A percentile compares a stretch with the other conserved stretches of the same genome.
Evolutionary conservation across 2,888 invertebrate genomes (phyloP).

Genomic region (Corbicula japonica): DNA sequence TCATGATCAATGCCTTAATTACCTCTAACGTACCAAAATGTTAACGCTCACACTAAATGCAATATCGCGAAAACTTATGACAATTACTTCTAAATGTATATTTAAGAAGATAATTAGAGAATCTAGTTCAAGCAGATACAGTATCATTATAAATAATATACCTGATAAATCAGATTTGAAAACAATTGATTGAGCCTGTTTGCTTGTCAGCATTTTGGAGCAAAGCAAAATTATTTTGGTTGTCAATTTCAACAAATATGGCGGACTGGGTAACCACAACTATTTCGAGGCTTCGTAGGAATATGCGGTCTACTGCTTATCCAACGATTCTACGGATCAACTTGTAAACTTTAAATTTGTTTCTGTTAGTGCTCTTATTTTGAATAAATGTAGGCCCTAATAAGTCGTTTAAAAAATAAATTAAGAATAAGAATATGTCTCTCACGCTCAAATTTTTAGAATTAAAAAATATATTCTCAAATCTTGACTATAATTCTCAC

Average conservation of each 20-base stretch:
- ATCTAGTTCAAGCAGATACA: neutral
- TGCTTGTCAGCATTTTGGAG: slow-evolving; percentile 54
- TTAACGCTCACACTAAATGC: neutral
- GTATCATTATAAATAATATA: neutral
- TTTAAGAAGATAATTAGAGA: neutral
- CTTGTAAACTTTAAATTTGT: too few species aligned
- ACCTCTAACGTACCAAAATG: neutral
- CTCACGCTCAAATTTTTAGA: too few species aligned
- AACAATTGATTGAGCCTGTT: slow-evolving; percentile 58
- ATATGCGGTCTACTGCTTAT: too few species aligned
- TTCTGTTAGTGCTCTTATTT: too few species aligned
- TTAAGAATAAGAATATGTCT: too few species aligned
- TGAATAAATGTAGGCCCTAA: too few species aligned
- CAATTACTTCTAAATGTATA: neutral
- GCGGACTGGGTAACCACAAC: slow-evolving; percentile 54
- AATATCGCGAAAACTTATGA: slow-evolving; percentile 28
- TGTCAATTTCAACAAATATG: slow-evolving; percentile 77
- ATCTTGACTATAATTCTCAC: too few species aligned
- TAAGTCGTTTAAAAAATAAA: too few species aligned
- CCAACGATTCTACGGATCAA: too few species aligned
- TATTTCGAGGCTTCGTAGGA: too few species aligned
- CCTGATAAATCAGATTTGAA: slow-evolving; percentile 56
- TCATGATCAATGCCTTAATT: neutral
- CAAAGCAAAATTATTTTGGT: slow-evolving; percentile 35
- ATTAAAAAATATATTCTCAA: too few species aligned